Base-by-base conservation (phyloP, 2,888 invertebrate species). In the Stenurella melanura region DNA sequence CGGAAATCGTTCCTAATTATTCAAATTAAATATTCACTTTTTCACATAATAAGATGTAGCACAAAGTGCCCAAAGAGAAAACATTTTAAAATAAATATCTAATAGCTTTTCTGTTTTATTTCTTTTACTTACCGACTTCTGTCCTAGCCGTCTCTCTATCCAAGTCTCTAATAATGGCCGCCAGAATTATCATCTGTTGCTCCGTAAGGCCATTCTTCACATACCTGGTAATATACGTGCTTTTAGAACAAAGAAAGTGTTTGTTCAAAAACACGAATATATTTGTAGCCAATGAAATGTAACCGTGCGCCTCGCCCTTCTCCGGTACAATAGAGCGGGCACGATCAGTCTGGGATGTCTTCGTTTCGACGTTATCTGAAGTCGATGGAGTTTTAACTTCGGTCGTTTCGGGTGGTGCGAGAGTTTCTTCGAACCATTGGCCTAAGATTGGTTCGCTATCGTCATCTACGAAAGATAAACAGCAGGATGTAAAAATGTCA, bases 351-450 rank as follows among this genome's bases (percentile, higher is more conserved):
- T 91, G 92, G 5, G 90, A 86, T 73, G 90, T 89, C 80, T 91
- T 91, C 34, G 88, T 88, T 21, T 90, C 90, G 9, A 91, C 91
- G 83, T 90, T 91, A 69, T 91, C 89, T 54, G 91, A 92, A 18
- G 90, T 88, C n/a, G 91, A 84, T 6, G 91, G 90, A 2, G 90
- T 88, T 74, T 92, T 92, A 56, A 91, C 91, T 81, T 93, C 95
- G 0, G 91, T 89, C 11, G 92, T 91, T 81, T 95, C 95, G 0
- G 94, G 94, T 1, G 97, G 96, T 26, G 96, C 96, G 12, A 98
- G 91, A 0, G 97, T 97, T 87, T 97, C 97, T 88, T 98, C 97
- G 90, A 98, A 97, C 97, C 97, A 98, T 82, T 96, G 93, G 0
- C 98, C 98, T 83, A 97, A 92, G 78, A 97, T 93, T 6, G 96